A percentile compares a stretch with the other conserved stretches of the same genome.
Evolutionary conservation across 2,113 vertebrate genomes (phyloP).

Genomic region (Lucifuga dentata): DNA sequence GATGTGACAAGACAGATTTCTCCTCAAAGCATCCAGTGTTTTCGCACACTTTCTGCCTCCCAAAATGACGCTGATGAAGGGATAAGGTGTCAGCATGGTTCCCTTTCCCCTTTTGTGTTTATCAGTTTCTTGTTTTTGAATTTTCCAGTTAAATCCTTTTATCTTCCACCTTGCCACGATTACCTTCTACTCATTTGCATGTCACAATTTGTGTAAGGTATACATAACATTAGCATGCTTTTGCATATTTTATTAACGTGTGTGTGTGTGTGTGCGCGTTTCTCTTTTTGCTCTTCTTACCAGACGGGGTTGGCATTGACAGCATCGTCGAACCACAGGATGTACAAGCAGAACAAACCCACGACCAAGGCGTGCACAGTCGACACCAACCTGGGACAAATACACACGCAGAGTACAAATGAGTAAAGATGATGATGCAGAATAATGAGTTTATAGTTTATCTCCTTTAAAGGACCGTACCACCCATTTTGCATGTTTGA

Average conservation of each 20-base stretch:
- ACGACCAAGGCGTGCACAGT: conserved; percentile 84
- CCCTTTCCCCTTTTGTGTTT: neutral
- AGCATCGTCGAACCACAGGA: conserved; percentile 84
- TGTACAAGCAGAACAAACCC: conserved; percentile 85
- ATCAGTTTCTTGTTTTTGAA: neutral
- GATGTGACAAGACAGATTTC: conserved; percentile 49
- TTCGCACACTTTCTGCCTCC: neutral
- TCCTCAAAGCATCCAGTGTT: conserved; percentile 16
- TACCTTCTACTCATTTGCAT: neutral
- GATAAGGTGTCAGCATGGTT: neutral
- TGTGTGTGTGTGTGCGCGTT: too few species aligned
- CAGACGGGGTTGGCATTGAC: conserved; percentile 86
- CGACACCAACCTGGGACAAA: conserved; percentile 78
- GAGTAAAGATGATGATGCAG: neutral
- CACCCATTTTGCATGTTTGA: too few species aligned
- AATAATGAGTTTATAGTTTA: neutral
- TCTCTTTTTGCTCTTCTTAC: conserved; percentile 74
- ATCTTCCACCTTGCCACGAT: too few species aligned
- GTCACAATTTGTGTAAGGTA: neutral
- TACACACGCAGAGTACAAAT: conserved; percentile 19
- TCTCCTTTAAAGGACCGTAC: too few species aligned
- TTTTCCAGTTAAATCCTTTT: neutral
- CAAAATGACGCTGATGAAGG: neutral
- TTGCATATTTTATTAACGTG: too few species aligned
- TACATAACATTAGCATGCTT: neutral